Base-by-base conservation (phyloP, 2,888 invertebrate species). In the Synanthedon vespiformis region DNA sequence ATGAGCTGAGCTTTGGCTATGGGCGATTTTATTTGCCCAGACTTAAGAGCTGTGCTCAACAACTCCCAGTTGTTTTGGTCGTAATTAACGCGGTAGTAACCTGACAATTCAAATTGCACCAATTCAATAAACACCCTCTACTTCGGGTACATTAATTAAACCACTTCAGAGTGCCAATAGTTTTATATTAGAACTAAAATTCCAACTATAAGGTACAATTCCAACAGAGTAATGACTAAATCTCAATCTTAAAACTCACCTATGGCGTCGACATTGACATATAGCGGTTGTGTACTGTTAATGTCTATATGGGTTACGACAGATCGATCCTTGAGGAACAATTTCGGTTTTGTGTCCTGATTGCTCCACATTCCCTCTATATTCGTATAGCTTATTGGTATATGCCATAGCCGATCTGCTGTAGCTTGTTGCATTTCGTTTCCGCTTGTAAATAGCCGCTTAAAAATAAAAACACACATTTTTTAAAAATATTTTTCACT, bases 1-100 rank as follows among this genome's bases (percentile, higher is more conserved):
- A 95, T 87, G 0, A 94, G 77, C 67, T 94, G 93, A 0, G 92
- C 92, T 52, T 92, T 88, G 40, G 91, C 90, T 3, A 90, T 80
- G 0, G 90, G 80, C 0, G 90, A 88, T 51, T 91, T 89, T 2
- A 86, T 74, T 1, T 69, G 60, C 0, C 86, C 90, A 3, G 89
- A 81, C 22, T 87, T 86, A 0, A 91, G 65, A 1, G 88, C 88
- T 4, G 76, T 60, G 49, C 75, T 79, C 0, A 91, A 69, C 0
- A 89, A 60, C 50, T 84, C 77, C 91, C 91, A 91, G 67, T 90
- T 91, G 34, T 68, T 70, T 40, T 70, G 61, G 62, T 91, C 91
- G 68, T 91, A 91, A 68, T 91, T 91, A 0, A 91, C 90, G 49
- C 91, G 74, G 71, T 90, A 91, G 69, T 89, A 90, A 1, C 90